These are phyloP conservation scores for Tapirus terrestris DNA, from an alignment of 2,113 vertebrate species.

Conservation along the genomic window DNA sequence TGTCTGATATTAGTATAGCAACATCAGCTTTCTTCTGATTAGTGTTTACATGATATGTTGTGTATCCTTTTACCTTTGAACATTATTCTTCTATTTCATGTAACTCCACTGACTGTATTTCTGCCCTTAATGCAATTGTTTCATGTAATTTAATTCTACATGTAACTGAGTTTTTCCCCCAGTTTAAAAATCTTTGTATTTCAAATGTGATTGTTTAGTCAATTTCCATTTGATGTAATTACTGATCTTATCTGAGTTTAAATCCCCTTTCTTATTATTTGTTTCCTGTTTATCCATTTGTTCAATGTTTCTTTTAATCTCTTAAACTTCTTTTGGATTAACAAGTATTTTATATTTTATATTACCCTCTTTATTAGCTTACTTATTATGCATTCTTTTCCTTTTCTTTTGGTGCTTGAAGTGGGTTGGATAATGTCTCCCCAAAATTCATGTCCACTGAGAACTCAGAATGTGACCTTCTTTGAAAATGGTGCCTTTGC, in stretches of 20 bases:
- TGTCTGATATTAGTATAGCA: neutral
- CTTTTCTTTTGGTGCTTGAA: neutral
- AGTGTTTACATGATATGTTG: neutral
- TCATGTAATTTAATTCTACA: neutral
- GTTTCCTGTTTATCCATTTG: neutral
- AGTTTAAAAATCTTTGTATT: slow-evolving; percentile 17
- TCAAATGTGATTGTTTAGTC: neutral
- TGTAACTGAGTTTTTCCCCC: neutral
- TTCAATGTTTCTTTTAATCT: neutral
- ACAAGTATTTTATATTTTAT: neutral
- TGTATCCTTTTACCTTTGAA: neutral
- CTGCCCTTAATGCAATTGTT: neutral
- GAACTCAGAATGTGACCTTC: neutral
- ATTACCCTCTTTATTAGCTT: neutral
- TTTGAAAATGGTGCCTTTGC: neutral
- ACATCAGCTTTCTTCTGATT: neutral
- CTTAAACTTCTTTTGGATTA: neutral
- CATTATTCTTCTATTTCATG: neutral
- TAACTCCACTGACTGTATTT: neutral
- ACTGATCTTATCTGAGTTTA: neutral
- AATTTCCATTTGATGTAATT: neutral
- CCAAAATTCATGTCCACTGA: neutral
- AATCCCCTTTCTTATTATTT: neutral
- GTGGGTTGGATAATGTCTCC: neutral
- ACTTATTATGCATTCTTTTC: neutral